Evolutionary conservation across 2,797 vertebrate species (phyloP), one percentile per base, ranked within the genome.

Genomic region (Chelonia mydas): DNA sequence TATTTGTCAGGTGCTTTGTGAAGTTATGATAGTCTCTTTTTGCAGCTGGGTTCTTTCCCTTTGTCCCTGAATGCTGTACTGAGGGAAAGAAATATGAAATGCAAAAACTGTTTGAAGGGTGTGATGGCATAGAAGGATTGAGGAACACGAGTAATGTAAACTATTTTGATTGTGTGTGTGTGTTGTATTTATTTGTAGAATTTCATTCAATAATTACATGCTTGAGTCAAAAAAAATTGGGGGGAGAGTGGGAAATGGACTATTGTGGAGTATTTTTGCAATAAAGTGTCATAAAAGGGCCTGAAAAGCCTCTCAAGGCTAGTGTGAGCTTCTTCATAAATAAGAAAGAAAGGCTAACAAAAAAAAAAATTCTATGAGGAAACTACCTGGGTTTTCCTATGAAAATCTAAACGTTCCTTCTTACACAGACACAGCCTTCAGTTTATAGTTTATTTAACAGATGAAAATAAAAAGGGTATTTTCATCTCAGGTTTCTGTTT

Each of bases 341-440:
- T 28, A 78, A 17, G 41, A 90, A 94, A 92, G 3, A 10, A 31
- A 27, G 74, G 17, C 45, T 84, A 76, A 83, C 5, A 76, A 92
- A 94, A 94, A 87, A 87, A 94, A 88, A 33, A 80, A 90, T 90
- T 85, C 47, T 79, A 3, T 0, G 0, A 90, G 82, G 57, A 96
- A 96, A 94, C 6, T 86, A 91, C 77, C 50, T 47, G 17, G 57
- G 33, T 19, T 92, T 96, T 95, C 89, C 72, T 82, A 16, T 53
- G 72, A 86, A 91, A 88, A 51, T 90, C 8, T 86, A 49, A 45
- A 15, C 3, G 9, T 9, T 93, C 25, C 25, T 76, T 10, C 10
- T 65, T 81, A 6, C 2, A 57, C 5, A 82, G 91, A 91, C 81
- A 31, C 33, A 61, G 15, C 51, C 68, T 91, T 23, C 94, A 5